phyloP scores from a whole-genome alignment of 2,888 invertebrate species.

The Rhimphoctona megacephalus region DNA sequence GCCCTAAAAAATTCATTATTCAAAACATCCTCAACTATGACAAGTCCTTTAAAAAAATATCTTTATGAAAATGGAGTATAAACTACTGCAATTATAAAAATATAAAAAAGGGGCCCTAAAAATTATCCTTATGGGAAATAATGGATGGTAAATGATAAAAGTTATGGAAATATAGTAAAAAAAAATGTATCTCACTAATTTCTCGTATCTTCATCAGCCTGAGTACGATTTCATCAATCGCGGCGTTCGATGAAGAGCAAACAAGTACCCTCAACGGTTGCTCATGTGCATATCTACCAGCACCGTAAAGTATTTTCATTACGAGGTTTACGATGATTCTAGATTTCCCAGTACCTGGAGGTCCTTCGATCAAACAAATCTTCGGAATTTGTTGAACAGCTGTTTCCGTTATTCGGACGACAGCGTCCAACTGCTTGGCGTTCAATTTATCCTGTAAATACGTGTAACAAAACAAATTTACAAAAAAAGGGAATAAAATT shows the following conservation, averaged over 20 bases:
- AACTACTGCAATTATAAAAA: background rate
- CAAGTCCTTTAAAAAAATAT: too few species aligned
- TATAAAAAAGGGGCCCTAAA: background rate
- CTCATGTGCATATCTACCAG: conserved; percentile 78
- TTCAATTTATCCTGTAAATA: conserved; percentile 85
- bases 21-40: background rate
- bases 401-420: conserved; percentile 86
- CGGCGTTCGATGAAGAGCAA: conserved; percentile 94
- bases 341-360: conserved; percentile 94
- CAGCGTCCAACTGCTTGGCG: conserved; percentile 88
- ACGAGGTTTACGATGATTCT: conserved; percentile 91
- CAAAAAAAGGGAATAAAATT: background rate
- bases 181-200: conserved; percentile 7
- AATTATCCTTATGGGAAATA: too few species aligned
- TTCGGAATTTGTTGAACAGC: conserved; percentile 86
- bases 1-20: too few species aligned
- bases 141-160: background rate
- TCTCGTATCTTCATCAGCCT: background rate
- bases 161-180: background rate
- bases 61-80: too few species aligned
- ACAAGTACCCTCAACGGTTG: conserved; percentile 88
- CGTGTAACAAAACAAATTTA: background rate
- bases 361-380: conserved; percentile 93
- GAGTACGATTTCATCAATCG: conserved; percentile 91
- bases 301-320: conserved; percentile 88